These are phyloP conservation scores for Bombus consobrinus DNA, from an alignment of 1,140 invertebrate genomes.

Conservation along the genomic window DNA sequence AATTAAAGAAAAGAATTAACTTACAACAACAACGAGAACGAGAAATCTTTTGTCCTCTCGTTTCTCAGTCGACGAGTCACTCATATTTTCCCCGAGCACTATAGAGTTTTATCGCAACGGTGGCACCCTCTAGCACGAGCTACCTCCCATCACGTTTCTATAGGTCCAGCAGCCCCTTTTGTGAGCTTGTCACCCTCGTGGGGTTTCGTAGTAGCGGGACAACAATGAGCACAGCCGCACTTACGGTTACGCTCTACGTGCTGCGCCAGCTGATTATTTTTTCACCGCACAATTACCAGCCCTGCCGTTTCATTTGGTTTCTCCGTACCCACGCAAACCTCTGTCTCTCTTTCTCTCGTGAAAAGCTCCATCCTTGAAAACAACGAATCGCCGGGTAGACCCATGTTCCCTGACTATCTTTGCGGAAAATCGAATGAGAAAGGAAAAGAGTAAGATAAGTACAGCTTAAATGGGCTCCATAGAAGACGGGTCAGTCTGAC, in stretches of 20 bases:
- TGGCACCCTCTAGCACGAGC: conserved; percentile 35
- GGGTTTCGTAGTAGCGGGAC: conserved; percentile 46
- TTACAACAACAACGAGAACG: neutral
- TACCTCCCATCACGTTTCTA: conserved; percentile 57
- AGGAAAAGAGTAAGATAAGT: neutral
- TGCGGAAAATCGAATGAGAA: conserved; percentile 16
- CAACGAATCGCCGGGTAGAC: neutral
- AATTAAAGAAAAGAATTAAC: conserved; percentile 1
- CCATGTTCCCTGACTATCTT: conserved; percentile 16
- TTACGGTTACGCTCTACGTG: conserved; percentile 60
- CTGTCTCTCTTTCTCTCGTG: neutral
- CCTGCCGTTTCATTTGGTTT: conserved; percentile 34
- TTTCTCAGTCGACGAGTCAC: conserved; percentile 26
- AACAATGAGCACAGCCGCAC: conserved; percentile 67
- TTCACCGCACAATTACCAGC: conserved; percentile 75
- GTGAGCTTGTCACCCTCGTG: conserved; percentile 39
- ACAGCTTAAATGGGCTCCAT: neutral
- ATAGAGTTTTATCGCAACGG: conserved; percentile 35
- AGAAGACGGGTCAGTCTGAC: conserved; percentile 46
- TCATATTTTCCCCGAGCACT: conserved; percentile 41
- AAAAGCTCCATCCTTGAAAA: conserved; percentile 10
- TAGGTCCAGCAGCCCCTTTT: conserved; percentile 52
- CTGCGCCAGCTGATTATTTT: conserved; percentile 76
- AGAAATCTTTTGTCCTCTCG: conserved; percentile 4
- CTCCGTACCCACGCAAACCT: neutral